Base-by-base conservation (phyloP, 2,888 invertebrate genomes). In the Ornithoptera alexandrae region DNA sequence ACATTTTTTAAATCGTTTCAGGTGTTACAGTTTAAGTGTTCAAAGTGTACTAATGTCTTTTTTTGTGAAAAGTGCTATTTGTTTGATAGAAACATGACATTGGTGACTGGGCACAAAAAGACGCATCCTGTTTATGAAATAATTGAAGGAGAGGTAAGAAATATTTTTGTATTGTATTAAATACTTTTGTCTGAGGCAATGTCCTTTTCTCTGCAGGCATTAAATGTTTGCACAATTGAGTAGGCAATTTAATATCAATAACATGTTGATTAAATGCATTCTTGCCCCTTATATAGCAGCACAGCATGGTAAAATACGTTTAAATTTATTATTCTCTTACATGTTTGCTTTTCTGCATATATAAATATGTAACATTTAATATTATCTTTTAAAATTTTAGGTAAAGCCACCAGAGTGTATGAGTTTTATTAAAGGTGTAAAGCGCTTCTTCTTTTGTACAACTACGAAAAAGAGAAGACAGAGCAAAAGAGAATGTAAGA, bases 51-150 rank as follows among this genome's bases (percentile, higher is more conserved):
- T 58, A 84, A 88, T 12, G 75, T 87, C 39, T 86, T 87, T 74
- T 88, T 93, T 73, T 93, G 93, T 75, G 93, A 93, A 76, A 89
- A 88, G 67, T 93, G 93, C 73, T 92, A 92, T 73, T 80, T 93
- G 71, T 92, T 89, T 71, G 88, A 87, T 73, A 89, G 87, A 72
- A 85, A 88, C 57, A 72, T 86, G 72, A 81, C 83, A 0, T 71
- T 77, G 12, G 81, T 88, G 0, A 74, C 74, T 24, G 87, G 91
- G 56, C 93, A 93, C 67, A 93, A 93, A 80, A 92, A 86, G 73
- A 84, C 86, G 4, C 93, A 93, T 77, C 63, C 88, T 62, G 86
- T 93, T 8, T 83, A 87, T 67, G 93, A 93, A 81, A 84, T 93
- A 39, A 80, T 92, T 72, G 89, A 91, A 79, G 82, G 87, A 79